Percentiles rank a stretch among this genome's conserved stretches.
phyloP scores from a whole-genome alignment of 2,797 vertebrate genomes.

The Salmo trutta region DNA sequence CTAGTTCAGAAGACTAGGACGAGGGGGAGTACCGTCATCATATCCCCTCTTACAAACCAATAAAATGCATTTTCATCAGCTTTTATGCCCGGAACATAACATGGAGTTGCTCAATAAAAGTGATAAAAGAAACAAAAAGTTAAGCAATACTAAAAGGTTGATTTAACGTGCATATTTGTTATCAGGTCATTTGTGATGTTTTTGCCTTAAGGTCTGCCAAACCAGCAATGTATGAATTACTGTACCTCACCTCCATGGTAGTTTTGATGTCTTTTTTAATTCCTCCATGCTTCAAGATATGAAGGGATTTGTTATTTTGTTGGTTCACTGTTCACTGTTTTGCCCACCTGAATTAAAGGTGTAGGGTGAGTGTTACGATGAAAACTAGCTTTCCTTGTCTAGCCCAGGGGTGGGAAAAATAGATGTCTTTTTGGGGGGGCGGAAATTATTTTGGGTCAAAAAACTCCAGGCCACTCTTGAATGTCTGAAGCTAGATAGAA shows the following conservation, averaged over 20 bases:
- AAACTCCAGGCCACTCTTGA: too few species aligned
- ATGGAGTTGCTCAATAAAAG: slow-evolving; percentile 1
- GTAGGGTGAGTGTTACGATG: slow-evolving; percentile 8
- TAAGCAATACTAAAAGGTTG: slow-evolving; percentile 4
- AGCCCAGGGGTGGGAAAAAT: background rate
- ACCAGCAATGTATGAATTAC: background rate
- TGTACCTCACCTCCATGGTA: background rate
- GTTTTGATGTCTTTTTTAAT: background rate
- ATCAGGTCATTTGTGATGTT: background rate
- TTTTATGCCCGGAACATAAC: slow-evolving; percentile 18
- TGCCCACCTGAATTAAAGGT: slow-evolving; percentile 19
- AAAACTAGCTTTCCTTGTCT: background rate
- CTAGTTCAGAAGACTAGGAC: slow-evolving; percentile 9
- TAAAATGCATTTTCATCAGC: slow-evolving; percentile 12
- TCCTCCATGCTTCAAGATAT: background rate
- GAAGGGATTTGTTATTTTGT: background rate
- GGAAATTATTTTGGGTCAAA: too few species aligned
- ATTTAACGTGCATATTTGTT: background rate
- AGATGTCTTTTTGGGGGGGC: background rate
- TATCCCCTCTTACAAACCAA: background rate
- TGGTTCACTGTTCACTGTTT: background rate
- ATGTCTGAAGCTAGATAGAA: too few species aligned
- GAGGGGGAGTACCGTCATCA: background rate
- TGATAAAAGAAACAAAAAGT: slow-evolving; percentile 5
- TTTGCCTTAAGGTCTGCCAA: background rate